A percentile compares a stretch with the other conserved stretches of the same genome.
These are phyloP conservation scores for Halocynthia roretzi DNA, from an alignment of 23 tunicate species.

Conservation along the genomic window DNA sequence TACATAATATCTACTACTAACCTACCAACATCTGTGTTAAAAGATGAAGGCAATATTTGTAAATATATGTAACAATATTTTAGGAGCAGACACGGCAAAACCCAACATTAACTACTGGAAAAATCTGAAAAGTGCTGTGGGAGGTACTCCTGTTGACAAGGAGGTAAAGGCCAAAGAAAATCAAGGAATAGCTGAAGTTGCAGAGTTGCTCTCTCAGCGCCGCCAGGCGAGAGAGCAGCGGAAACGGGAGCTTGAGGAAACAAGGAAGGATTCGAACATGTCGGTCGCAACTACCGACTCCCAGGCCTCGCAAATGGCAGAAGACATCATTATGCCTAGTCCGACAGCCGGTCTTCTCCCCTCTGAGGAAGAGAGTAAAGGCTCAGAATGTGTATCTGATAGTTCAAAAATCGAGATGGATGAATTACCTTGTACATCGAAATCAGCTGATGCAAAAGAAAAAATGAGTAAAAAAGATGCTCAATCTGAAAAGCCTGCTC, in stretches of 20 bases:
- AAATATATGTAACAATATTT: no score
- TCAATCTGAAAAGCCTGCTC: background rate
- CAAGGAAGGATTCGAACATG: background rate
- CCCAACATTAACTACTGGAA: slow-evolving; percentile 30
- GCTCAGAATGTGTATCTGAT: background rate
- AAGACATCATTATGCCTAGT: background rate
- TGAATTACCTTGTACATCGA: no score
- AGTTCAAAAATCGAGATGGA: no score
- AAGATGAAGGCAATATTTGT: no score
- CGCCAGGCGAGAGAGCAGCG: background rate
- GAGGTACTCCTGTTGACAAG: slow-evolving; percentile 11
- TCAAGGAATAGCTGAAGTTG: background rate
- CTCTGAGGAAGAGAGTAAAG: background rate
- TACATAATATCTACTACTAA: no score
- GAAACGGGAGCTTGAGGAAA: background rate
- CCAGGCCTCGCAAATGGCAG: background rate
- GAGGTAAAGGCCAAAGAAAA: slow-evolving; percentile 1
- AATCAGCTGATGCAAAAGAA: background rate
- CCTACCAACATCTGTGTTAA: no score
- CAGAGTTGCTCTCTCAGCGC: slow-evolving; percentile 1
- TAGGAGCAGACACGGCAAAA: no score
- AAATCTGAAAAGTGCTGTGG: slow-evolving; percentile 15
- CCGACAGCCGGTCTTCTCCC: background rate
- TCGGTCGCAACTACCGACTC: background rate
- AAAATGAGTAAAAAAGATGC: background rate